Evolutionary conservation across 2,113 vertebrate species (phyloP).

Genomic region (Tetraodon nigroviridis): DNA sequence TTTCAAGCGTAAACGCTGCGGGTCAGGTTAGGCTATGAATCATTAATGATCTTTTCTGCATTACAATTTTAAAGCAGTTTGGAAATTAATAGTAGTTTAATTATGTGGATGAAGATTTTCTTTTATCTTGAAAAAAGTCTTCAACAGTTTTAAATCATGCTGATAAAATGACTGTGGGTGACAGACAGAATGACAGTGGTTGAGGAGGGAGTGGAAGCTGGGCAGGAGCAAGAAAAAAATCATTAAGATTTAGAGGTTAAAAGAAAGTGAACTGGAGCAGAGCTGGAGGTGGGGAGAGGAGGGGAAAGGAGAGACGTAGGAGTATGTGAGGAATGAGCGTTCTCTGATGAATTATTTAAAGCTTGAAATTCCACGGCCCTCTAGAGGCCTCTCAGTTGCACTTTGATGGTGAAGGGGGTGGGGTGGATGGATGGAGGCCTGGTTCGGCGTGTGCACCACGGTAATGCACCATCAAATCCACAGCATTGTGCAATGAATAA

Average conservation of each 20-base stretch:
- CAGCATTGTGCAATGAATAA: background rate
- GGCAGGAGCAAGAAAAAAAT: constrained; percentile 12
- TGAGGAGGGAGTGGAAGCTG: constrained; percentile 3
- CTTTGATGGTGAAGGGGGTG: constrained; percentile 40
- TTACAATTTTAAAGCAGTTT: background rate
- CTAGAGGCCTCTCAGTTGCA: constrained; percentile 49
- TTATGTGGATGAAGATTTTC: too few relatives aligned
- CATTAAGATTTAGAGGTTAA: background rate
- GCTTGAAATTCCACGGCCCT: constrained; percentile 59
- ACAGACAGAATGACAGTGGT: background rate
- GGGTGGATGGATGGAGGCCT: constrained; percentile 23
- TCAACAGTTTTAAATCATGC: constrained; percentile 20
- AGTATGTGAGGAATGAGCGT: constrained; percentile 54
- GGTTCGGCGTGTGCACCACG: constrained; percentile 39
- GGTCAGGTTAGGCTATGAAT: constrained; percentile 46
- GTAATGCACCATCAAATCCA: constrained; percentile 30
- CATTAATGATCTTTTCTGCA: constrained; percentile 49
- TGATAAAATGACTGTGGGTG: constrained; percentile 27
- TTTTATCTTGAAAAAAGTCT: constrained; percentile 1
- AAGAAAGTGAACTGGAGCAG: constrained; percentile 19
- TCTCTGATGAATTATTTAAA: constrained; percentile 74
- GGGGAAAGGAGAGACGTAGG: constrained; percentile 45
- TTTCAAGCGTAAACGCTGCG: constrained; percentile 33
- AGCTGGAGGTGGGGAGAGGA: constrained; percentile 16
- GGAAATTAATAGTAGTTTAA: background rate